Conservation (phyloP, 2,113 vertebrate genomes). For the Alligator sinensis region DNA sequence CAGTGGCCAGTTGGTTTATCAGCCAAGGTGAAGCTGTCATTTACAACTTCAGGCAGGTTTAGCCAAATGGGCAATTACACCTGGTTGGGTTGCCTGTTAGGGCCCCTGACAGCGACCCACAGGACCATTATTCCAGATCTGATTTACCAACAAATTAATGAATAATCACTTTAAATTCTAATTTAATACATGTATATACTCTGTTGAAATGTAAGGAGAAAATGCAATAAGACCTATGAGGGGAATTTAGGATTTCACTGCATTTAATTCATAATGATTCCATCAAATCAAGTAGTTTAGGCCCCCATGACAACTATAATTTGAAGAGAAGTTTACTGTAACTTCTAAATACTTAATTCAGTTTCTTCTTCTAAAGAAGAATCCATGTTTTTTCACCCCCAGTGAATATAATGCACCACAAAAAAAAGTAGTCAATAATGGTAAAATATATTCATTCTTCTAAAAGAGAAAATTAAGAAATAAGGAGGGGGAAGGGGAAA, state of each 20-base stretch:
- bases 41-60: too few relatives aligned
- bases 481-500: not conserved
- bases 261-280: not conserved
- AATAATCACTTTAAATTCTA: not conserved
- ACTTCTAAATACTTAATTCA: not conserved
- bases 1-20: too few relatives aligned
- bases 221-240: not conserved
- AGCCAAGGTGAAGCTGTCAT: too few relatives aligned
- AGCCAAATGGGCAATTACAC: too few relatives aligned
- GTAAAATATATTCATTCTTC: not conserved
- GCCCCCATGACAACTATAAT: not conserved
- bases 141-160: not conserved
- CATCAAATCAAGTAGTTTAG: not conserved
- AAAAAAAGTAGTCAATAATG: not conserved
- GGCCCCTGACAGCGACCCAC: not conserved
- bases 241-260: not conserved
- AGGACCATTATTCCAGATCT: not conserved
- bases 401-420: not conserved
- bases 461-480: not conserved
- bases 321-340: not conserved
- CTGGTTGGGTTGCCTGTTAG: too few relatives aligned
- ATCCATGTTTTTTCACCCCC: not conserved
- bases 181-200: accelerated
- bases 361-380: not conserved
- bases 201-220: accelerated